These are phyloP conservation scores for Gymnorhina tibicen DNA, from an alignment of 2,113 vertebrate genomes.

Conservation along the genomic window DNA sequence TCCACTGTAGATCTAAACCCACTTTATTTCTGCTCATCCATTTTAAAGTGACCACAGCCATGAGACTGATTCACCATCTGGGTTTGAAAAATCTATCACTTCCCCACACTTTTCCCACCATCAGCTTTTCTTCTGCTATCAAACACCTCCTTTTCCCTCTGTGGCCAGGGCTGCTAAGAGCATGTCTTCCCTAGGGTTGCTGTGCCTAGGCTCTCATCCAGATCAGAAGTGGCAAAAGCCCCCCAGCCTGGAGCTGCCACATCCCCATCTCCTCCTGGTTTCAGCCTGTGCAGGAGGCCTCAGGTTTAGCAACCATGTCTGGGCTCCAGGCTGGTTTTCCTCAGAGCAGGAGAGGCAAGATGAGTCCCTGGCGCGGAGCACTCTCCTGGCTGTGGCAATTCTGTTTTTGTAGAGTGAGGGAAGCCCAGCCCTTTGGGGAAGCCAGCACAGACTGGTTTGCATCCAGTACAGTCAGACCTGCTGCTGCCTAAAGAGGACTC, in stretches of 20 bases:
- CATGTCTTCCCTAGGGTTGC: background rate
- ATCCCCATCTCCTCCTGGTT: background rate
- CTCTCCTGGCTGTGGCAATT: background rate
- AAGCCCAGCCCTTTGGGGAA: background rate
- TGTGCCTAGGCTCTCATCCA: background rate
- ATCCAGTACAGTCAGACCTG: background rate
- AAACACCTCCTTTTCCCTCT: background rate
- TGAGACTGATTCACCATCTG: background rate
- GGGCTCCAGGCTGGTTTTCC: background rate
- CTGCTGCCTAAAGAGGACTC: background rate
- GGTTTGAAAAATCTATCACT: background rate
- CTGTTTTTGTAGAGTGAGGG: background rate
- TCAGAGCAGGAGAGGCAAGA: background rate
- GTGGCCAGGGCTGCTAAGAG: background rate
- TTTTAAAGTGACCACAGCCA: background rate
- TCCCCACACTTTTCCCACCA: background rate
- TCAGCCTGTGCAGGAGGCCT: background rate
- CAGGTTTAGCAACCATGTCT: accelerated
- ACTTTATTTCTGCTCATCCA: background rate
- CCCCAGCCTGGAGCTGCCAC: background rate
- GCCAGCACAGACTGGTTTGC: background rate
- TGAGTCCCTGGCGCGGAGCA: background rate
- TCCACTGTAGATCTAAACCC: background rate
- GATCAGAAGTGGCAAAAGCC: background rate
- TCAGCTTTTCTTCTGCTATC: background rate